These are phyloP conservation scores for Chrysolina haemoptera DNA, from an alignment of 2,888 invertebrate species.

Conservation along the genomic window DNA sequence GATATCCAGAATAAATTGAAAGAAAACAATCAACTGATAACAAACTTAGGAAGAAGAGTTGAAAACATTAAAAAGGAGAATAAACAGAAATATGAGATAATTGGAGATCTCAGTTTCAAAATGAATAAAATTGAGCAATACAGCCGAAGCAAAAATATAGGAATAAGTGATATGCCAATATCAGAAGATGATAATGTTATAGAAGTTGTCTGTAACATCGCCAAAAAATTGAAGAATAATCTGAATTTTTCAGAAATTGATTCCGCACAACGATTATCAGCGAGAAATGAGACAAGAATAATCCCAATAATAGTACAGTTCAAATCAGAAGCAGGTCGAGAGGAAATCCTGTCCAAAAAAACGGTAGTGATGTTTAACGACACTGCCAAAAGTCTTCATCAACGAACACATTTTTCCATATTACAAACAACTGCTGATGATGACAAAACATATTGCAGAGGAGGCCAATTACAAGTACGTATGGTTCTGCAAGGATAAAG, in stretches of 20 bases:
- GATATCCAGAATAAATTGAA: too few species aligned
- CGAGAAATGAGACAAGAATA: conserved; percentile 23
- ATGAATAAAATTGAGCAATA: too few species aligned
- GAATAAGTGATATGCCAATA: too few species aligned
- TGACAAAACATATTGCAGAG: conserved; percentile 22
- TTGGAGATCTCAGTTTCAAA: too few species aligned
- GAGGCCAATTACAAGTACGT: conserved; percentile 19
- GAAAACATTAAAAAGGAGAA: too few species aligned
- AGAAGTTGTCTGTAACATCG: conserved; percentile 23
- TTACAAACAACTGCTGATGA: conserved; percentile 26
- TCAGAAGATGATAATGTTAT: background rate
- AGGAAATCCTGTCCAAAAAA: conserved; percentile 20
- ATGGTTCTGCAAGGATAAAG: conserved; percentile 27
- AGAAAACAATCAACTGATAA: too few species aligned
- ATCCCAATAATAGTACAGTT: conserved; percentile 27
- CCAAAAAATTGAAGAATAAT: conserved; percentile 15
- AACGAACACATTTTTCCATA: conserved; percentile 26
- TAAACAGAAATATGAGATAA: too few species aligned
- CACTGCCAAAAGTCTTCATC: conserved; percentile 14
- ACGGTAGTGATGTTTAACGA: conserved; percentile 6
- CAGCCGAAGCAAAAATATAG: too few species aligned
- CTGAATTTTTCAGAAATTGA: conserved; percentile 15
- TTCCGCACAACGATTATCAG: conserved; percentile 11
- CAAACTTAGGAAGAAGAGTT: too few species aligned
- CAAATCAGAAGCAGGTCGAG: background rate